phyloP scores from a whole-genome alignment of 2,888 invertebrate species.

The Therioaphis trifolii region DNA sequence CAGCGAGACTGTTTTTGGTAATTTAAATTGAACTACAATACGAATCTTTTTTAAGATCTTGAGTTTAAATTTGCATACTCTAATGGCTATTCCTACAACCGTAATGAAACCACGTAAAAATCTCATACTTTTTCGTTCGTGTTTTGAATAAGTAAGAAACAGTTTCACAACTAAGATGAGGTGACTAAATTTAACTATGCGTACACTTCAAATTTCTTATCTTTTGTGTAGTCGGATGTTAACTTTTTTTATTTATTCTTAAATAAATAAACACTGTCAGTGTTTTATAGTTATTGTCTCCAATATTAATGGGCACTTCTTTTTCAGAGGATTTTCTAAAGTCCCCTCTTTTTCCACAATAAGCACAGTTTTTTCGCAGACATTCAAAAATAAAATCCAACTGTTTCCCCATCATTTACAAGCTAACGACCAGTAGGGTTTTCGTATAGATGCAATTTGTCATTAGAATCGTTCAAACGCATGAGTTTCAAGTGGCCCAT shows the following conservation, averaged over 20 bases:
- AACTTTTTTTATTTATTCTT: slow-evolving; percentile 5
- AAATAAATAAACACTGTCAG: slow-evolving; percentile 33
- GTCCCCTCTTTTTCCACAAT: not conserved
- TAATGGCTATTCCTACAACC: slow-evolving; percentile 36
- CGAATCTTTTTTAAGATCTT: slow-evolving; percentile 32
- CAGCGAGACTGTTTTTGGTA: slow-evolving; percentile 3
- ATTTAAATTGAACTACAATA: slow-evolving; percentile 38
- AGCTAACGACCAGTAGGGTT: not conserved
- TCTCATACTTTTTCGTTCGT: slow-evolving; percentile 53
- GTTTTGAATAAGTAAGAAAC: slow-evolving; percentile 50
- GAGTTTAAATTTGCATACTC: slow-evolving; percentile 51
- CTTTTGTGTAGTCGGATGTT: not conserved
- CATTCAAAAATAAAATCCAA: not conserved
- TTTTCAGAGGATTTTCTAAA: not conserved
- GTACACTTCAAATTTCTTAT: slow-evolving; percentile 37
- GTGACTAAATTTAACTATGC: slow-evolving; percentile 5
- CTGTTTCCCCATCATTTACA: slow-evolving; percentile 2
- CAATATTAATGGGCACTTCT: slow-evolving; percentile 23
- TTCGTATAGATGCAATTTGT: not conserved
- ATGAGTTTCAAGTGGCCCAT: not conserved
- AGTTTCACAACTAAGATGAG: not conserved
- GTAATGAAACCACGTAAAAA: slow-evolving; percentile 58
- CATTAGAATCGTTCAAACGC: slow-evolving; percentile 5
- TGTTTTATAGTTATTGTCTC: slow-evolving; percentile 39
- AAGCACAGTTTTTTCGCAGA: not conserved